Base-by-base conservation (phyloP, 23 tunicate genomes). In the Botrylloides violaceus region DNA sequence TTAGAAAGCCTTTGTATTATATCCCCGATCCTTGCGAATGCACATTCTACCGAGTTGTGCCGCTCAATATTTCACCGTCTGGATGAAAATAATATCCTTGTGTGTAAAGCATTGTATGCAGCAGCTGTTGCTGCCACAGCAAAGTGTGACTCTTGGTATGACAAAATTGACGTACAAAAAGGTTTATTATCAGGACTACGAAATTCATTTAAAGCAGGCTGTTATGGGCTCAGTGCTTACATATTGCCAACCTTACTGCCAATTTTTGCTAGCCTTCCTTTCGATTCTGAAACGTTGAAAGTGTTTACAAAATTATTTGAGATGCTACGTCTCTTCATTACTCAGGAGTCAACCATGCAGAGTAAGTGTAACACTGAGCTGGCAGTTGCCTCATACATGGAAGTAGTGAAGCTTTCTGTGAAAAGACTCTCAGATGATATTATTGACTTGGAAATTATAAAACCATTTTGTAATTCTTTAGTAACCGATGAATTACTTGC, bases 111-210 rank as follows among this genome's bases (percentile, higher is more conserved):
- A 19, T 3, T 79, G 6, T 90, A 87, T 83, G 74, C 63, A 4
- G 90, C 97, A 1, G 85, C 82, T 5, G 76, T 78, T 20, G 61
- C 63, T 3, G 47, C 83, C 7, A 68, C 71, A 4, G 21, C 50
- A 27, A 63, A 60, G 20, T 78, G 34, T 74, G 60, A 34, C 2
- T 33, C 66, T 50, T 90, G 97, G 90, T 59, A 74, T 57, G 79
- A 74, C 29, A 25, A 74, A 72, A 55, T 83, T 34, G 97, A 90
- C 55, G 34, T 90, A 5, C 73, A 83, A 60, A 80, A 79, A 56
- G 97, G 90, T 5, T 66, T 83, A 39, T 62, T 90, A 21, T 85
- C 97, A 1, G 81, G 65, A 36, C 29, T 90, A 18, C 83, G 83
- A 65, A 49, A 61, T 23, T 39, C 70, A n/a, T 28, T 83, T 3